Base-by-base conservation (phyloP, 1,140 invertebrate species). In the Atta texana region DNA sequence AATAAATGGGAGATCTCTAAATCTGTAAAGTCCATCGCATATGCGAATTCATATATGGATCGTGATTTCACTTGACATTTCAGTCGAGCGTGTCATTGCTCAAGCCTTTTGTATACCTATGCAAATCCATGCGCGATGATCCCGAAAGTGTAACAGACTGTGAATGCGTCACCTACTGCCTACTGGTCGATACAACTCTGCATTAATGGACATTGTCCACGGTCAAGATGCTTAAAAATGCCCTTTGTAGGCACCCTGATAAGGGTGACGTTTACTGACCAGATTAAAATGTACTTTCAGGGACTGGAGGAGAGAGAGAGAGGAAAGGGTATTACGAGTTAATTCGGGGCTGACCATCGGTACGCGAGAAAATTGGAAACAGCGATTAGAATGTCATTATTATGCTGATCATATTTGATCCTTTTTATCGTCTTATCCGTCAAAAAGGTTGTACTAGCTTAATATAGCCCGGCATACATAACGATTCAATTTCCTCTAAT, bases 151-250 rank as follows among this genome's bases (percentile, higher is more conserved):
- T 31, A 51, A 80, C 77, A 44, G 59, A 55, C 63, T 69, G 66
- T n/a, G 39, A 69, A 69, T 51, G 49, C 53, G 69, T 84, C 80
- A 63, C 39, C 49, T 69, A 69, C 66, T 55, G 55, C 28, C 34
- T 82, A 75, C 69, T 21, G 55, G 57, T 74, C 55, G 69, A 16
- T 63, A 84, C 39, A 28, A 53, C 18, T 74, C 39, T 51, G 21
- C 44, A 34, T 44, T 61, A 71, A 59, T 44, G 80, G 69, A 84
- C 68, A 82, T 18, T 10, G 53, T 31, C 31, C 53, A 53, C 24
- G 21, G 55, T 61, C 68, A 59, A 74, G 80, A 74, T 75, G 80
- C 69, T 84, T 84, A 75, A 74, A 84, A 84, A 84, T 84, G 80
- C 55, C 80, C 80, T 51, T 72, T 75, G 24, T 75, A 64, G 24